phyloP scores from a whole-genome alignment of 2,797 vertebrate species.

The Lutjanus argentimaculatus region DNA sequence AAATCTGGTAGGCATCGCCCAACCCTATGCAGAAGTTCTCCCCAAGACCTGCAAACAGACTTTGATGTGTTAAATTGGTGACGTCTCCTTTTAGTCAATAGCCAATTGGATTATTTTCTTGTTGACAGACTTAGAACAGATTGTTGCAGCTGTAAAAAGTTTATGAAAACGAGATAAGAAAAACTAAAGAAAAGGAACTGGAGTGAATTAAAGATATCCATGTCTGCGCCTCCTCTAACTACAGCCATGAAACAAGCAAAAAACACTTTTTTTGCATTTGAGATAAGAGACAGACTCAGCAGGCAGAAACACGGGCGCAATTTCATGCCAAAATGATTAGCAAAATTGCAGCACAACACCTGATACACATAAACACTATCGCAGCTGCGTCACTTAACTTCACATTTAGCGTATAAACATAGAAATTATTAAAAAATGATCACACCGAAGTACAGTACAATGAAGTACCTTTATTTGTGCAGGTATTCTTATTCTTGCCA shows the following conservation, averaged over 20 bases:
- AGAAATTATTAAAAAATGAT: conserved; percentile 18
- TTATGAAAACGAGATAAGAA: not conserved
- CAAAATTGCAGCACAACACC: conserved; percentile 18
- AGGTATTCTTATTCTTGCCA: conserved; percentile 3
- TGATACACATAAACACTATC: conserved; percentile 27
- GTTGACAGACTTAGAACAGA: not conserved
- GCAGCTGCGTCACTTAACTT: conserved; percentile 24
- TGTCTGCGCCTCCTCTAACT: not conserved
- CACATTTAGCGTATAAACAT: conserved; percentile 24
- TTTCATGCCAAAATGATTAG: conserved; percentile 55
- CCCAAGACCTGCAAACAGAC: not conserved
- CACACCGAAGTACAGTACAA: conserved; percentile 19
- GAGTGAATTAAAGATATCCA: not conserved
- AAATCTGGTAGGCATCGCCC: too few species aligned
- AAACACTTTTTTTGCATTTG: not conserved
- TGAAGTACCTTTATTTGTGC: conserved; percentile 6
- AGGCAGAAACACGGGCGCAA: conserved; percentile 4
- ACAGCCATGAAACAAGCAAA: not conserved
- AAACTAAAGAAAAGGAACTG: not conserved
- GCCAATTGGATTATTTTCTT: conserved; percentile 5
- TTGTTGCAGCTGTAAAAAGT: not conserved
- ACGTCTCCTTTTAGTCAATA: not conserved
- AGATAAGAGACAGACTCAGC: conserved; percentile 14
- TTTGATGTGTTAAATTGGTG: not conserved
- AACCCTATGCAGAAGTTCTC: not conserved